A percentile compares a stretch with the other conserved stretches of the same genome.
Evolutionary conservation across 2,797 vertebrate genomes (phyloP).

Genomic region (Eupleurogrammus muticus): DNA sequence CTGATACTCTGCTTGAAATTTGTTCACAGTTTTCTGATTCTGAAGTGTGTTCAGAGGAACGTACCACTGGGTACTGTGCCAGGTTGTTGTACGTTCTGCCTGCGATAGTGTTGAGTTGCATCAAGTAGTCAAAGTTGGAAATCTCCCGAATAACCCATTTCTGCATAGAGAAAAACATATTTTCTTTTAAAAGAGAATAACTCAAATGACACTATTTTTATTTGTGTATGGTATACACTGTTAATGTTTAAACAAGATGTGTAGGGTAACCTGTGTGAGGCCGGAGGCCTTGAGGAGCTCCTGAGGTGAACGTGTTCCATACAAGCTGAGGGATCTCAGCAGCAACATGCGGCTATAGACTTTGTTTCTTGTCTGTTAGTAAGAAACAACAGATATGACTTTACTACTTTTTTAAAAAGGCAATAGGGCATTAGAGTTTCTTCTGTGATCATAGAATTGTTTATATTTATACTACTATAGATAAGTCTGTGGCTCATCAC

Average conservation of each 20-base stretch:
- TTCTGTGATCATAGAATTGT: background rate
- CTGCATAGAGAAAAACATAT: constrained; percentile 74
- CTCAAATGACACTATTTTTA: background rate
- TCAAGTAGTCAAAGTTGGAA: constrained; percentile 98
- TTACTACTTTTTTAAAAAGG: background rate
- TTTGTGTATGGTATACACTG: too few relatives aligned
- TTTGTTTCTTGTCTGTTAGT: constrained; percentile 91
- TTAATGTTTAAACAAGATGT: background rate
- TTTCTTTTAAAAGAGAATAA: background rate
- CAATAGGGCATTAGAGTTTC: background rate
- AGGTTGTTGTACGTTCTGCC: constrained; percentile 97
- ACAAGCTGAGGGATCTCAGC: constrained; percentile 90
- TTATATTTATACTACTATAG: background rate
- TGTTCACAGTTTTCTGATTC: background rate
- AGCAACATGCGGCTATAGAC: constrained; percentile 93
- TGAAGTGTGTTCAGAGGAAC: constrained; percentile 14
- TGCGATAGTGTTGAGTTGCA: constrained; percentile 98
- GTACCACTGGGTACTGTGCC: constrained; percentile 97
- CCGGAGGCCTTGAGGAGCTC: constrained; percentile 95
- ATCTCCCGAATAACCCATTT: constrained; percentile 99
- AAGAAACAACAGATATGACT: constrained; percentile 1
- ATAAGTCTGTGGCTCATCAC: constrained; percentile 66
- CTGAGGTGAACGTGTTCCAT: constrained; percentile 93
- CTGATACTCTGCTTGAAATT: background rate
- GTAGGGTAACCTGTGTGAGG: constrained; percentile 89